These are phyloP conservation scores for Huso huso DNA, from an alignment of 2,797 vertebrate species.

Conservation along the genomic window DNA sequence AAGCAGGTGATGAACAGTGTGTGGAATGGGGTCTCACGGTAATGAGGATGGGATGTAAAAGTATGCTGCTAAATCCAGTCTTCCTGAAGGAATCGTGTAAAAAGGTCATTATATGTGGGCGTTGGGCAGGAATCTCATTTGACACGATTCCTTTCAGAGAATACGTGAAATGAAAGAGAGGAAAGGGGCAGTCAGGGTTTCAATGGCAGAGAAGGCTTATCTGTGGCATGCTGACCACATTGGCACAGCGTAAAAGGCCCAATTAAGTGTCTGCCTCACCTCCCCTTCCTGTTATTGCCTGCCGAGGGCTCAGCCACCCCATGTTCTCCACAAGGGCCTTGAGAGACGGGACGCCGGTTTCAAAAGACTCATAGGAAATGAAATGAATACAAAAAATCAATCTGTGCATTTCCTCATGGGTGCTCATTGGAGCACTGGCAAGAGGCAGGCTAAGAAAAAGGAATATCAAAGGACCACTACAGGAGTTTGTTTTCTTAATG, in stretches of 20 bases:
- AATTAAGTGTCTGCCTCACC: slow-evolving; percentile 55
- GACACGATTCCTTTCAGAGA: slow-evolving; percentile 32
- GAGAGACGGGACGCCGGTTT: slow-evolving; percentile 36
- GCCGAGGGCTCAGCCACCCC: slow-evolving; percentile 43
- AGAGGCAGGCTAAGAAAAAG: slow-evolving; percentile 37
- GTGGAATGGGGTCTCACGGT: slow-evolving; percentile 12
- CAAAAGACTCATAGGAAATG: slow-evolving; percentile 63
- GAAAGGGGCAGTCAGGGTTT: slow-evolving; percentile 23
- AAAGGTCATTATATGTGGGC: slow-evolving; percentile 18
- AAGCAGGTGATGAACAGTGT: neutral
- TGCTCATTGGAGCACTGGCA: slow-evolving; percentile 48
- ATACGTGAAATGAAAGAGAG: slow-evolving; percentile 36
- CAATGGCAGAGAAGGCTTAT: slow-evolving; percentile 36
- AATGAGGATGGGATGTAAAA: neutral
- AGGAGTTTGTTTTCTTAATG: no score
- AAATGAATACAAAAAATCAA: slow-evolving; percentile 49
- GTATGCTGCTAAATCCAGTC: slow-evolving; percentile 11
- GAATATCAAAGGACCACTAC: slow-evolving; percentile 28
- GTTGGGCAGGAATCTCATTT: slow-evolving; percentile 24
- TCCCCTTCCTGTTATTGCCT: slow-evolving; percentile 63
- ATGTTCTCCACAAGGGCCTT: slow-evolving; percentile 45
- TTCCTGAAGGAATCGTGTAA: slow-evolving; percentile 19
- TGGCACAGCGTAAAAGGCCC: slow-evolving; percentile 43
- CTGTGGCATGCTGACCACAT: slow-evolving; percentile 24
- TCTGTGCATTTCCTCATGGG: slow-evolving; percentile 56